Base-by-base conservation (phyloP, 2,113 vertebrate species). In the Orthonyx spaldingii region DNA sequence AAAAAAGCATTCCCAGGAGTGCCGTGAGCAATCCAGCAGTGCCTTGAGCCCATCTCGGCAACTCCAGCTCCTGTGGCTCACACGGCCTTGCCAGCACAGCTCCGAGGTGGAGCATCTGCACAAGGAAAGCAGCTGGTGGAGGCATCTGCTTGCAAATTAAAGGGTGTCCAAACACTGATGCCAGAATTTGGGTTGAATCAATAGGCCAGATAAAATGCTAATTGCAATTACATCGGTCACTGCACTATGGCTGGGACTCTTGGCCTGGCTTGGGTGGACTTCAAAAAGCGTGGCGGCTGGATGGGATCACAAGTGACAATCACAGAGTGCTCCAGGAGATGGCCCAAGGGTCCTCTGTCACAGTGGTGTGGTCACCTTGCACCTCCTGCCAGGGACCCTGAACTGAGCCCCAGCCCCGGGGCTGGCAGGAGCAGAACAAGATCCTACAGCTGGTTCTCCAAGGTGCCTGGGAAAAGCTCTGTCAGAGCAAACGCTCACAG, bases 181-280 rank as follows among this genome's bases (percentile, higher is more conserved):
- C 90, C 94, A 96, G 93, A 21, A 26, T 46, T 68, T 61, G 37
- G 56, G 89, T 39, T 13, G 56, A 93, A 50, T 47, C 92, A 77
- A 68, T 3, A 84, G 95, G 80, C 59, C 87, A 94, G 74, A 88
- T 78, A 84, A 97, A 90, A 94, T 5, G 33, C 90, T 97, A 94
- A 95, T 81, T 96, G 93, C 90, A 84, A 66, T 91, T 53, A 63
- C 78, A 50, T 21, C 11, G 50, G 61, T 89, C 79, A 35, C 88
- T 26, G 60, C 2, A 3, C 59, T 80, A 49, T 39, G 72, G 52
- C 55, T 15, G 44, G 55, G 39, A 56, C 50, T 70, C 44, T 17
- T 56, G 50, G 74, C 66, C 84, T 81, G 76, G 28, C 83, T 92
- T 28, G 63, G 16, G 8, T 42, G 44, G 72, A 27, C 82, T 47